These are phyloP conservation scores for Epiblema foenella DNA, from an alignment of 2,888 invertebrate genomes.

Conservation along the genomic window DNA sequence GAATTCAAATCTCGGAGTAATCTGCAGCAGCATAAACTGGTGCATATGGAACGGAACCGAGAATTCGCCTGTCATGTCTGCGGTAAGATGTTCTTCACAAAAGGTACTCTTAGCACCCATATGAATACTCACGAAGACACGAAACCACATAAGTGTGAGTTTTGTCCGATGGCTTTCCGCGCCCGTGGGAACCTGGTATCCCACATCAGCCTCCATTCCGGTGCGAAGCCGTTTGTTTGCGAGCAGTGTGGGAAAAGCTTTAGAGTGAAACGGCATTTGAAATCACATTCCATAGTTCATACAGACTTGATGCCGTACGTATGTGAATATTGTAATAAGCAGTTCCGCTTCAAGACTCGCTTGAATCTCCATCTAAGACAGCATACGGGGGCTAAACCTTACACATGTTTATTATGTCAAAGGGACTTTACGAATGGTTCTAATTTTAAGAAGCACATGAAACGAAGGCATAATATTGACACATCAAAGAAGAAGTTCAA, in stretches of 20 bases:
- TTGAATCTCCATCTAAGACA: slow-evolving; percentile 75
- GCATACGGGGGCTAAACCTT: slow-evolving; percentile 80
- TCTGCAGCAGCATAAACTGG: slow-evolving; percentile 69
- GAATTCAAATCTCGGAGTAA: slow-evolving; percentile 75
- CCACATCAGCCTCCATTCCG: slow-evolving; percentile 73
- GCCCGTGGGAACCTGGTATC: slow-evolving; percentile 75
- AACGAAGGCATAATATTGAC: slow-evolving; percentile 74
- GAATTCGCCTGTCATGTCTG: slow-evolving; percentile 78
- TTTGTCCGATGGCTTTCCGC: slow-evolving; percentile 74
- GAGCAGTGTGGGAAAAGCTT: slow-evolving; percentile 80
- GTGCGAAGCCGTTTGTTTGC: slow-evolving; percentile 76
- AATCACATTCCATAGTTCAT: slow-evolving; percentile 79
- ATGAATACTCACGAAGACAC: slow-evolving; percentile 74
- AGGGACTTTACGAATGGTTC: slow-evolving; percentile 80
- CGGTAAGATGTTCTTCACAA: slow-evolving; percentile 80
- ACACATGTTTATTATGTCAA: slow-evolving; percentile 73
- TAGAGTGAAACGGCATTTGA: slow-evolving; percentile 74
- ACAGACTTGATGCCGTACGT: slow-evolving; percentile 76
- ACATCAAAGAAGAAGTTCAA: slow-evolving; percentile 67
- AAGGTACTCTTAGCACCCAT: slow-evolving; percentile 75
- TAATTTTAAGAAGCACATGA: slow-evolving; percentile 81
- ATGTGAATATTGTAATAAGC: slow-evolving; percentile 76
- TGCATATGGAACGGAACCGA: slow-evolving; percentile 76
- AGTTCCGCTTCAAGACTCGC: slow-evolving; percentile 76
- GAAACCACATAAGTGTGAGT: slow-evolving; percentile 76